These are phyloP conservation scores for Daktulosphaira vitifoliae DNA, from an alignment of 1,140 invertebrate genomes.

Conservation along the genomic window DNA sequence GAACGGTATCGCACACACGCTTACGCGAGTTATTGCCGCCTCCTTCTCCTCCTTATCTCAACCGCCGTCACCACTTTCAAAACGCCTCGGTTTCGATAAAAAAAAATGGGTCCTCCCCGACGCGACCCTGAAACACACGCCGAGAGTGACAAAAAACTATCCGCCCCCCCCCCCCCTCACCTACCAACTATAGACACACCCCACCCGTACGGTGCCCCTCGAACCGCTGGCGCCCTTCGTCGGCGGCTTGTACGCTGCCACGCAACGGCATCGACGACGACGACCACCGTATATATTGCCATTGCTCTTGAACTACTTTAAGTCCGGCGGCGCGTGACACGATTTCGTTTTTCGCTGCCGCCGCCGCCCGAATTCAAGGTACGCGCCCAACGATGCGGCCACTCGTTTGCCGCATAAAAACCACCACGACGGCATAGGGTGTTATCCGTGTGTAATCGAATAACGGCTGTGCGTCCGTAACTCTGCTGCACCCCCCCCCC, in stretches of 20 bases:
- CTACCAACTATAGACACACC: no score
- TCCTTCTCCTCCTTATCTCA: no score
- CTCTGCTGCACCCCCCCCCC: neutral
- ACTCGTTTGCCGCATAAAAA: no score
- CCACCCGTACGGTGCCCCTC: neutral
- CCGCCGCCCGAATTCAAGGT: conserved; percentile 17
- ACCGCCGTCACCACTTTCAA: no score
- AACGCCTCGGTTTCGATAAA: no score
- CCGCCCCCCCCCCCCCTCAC: neutral
- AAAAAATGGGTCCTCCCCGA: neutral
- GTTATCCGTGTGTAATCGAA: neutral
- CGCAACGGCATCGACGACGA: neutral
- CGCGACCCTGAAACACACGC: conserved; percentile 6
- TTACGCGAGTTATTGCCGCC: no score
- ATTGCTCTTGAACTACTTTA: conserved; percentile 30
- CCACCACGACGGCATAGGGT: neutral
- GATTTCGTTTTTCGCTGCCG: conserved; percentile 1
- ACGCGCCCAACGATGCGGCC: neutral
- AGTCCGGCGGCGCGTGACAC: neutral
- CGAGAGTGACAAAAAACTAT: neutral
- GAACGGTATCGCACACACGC: neutral
- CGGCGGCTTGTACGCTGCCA: neutral
- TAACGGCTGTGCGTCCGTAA: neutral
- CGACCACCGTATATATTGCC: no score
- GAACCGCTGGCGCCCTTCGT: neutral